Conservation (phyloP, 2,888 invertebrate genomes). For the Bombylius discolor region DNA sequence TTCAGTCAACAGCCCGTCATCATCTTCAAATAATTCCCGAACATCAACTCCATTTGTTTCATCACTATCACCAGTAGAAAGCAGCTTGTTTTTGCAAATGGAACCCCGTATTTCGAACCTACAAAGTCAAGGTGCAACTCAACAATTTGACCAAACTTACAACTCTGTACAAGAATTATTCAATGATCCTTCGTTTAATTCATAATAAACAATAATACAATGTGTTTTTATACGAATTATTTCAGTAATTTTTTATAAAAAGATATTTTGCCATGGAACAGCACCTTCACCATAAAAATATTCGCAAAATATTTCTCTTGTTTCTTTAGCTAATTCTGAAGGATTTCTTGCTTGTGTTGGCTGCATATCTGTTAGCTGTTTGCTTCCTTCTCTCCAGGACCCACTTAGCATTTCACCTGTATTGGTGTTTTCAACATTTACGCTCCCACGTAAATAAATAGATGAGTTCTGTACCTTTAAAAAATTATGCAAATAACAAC, state of each 20-base stretch:
- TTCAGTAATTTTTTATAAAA: not conserved
- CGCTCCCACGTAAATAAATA: not conserved
- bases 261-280: not conserved
- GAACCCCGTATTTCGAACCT: no score
- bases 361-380: not conserved
- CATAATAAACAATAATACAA: no score
- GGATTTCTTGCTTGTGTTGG: not conserved
- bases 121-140: no score
- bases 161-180: no score
- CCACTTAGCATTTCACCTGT: constrained; percentile 1
- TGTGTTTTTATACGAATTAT: no score
- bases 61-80: no score
- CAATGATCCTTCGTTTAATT: no score
- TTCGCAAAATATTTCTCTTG: not conserved
- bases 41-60: no score
- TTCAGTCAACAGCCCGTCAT: no score
- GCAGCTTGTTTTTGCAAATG: no score
- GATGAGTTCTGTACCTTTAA: not conserved
- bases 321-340: not conserved
- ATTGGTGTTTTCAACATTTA: not conserved
- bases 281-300: not conserved
- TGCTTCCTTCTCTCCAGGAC: not conserved
- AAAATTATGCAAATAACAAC: not conserved
- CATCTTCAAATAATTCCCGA: no score
- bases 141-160: no score